Conservation (phyloP, 2,888 invertebrate genomes). For the Drosophila mimica region DNA sequence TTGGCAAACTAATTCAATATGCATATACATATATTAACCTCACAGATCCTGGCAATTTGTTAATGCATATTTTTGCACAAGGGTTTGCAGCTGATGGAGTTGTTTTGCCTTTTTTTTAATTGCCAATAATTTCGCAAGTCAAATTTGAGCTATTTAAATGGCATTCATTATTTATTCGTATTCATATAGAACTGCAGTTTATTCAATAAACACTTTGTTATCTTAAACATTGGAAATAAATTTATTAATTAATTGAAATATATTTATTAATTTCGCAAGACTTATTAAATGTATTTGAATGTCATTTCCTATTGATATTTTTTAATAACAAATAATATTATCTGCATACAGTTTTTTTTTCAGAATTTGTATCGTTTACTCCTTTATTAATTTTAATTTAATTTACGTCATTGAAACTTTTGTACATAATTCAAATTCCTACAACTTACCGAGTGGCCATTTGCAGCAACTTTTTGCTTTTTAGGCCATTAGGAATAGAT, state of each 20-base stretch:
- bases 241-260: too few species aligned
- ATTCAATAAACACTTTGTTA: neutral
- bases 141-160: neutral
- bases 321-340: neutral
- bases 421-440: too few species aligned
- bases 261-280: too few species aligned
- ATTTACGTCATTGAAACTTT: neutral
- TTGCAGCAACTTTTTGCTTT: too few species aligned
- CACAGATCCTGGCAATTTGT: constrained; percentile 34
- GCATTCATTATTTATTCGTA: neutral
- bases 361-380: too few species aligned
- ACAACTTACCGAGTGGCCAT: neutral
- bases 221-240: too few species aligned
- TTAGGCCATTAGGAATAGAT: too few species aligned
- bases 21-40: constrained; percentile 8
- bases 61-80: constrained; percentile 21
- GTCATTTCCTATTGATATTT: neutral
- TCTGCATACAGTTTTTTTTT: neutral
- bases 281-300: neutral
- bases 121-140: neutral
- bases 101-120: neutral
- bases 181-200: neutral
- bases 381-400: too few species aligned
- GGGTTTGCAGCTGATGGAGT: constrained; percentile 8
- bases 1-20: constrained; percentile 46